Conservation (phyloP, 2,113 vertebrate genomes). For the Arenaria interpres region DNA sequence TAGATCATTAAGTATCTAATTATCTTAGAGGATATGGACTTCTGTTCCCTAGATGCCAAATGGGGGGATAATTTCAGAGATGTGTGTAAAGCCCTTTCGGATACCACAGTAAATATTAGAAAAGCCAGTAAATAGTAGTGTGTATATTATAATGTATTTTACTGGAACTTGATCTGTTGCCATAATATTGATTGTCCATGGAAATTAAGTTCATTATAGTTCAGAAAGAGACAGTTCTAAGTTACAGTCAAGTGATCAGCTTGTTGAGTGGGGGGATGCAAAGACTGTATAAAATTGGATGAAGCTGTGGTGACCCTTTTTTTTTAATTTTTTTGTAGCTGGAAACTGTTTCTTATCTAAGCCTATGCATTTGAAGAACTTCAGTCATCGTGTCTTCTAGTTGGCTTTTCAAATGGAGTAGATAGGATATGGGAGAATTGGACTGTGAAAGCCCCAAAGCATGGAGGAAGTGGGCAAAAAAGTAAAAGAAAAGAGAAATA, state of each 20-base stretch:
- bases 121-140: constrained; percentile 33
- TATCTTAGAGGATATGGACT: constrained; percentile 69
- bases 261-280: background rate
- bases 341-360: background rate
- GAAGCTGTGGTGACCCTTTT: background rate
- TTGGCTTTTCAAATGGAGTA: background rate
- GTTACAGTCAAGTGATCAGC: background rate
- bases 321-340: background rate
- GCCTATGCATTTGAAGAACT: background rate
- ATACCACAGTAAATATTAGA: constrained; percentile 50
- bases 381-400: background rate
- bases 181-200: background rate
- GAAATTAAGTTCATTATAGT: background rate
- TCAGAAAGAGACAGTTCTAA: background rate
- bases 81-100: background rate
- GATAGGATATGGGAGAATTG: background rate
- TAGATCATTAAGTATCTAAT: constrained; percentile 72
- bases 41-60: constrained; percentile 57
- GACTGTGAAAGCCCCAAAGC: background rate
- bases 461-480: background rate
- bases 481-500: background rate
- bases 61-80: constrained; percentile 25
- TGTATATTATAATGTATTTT: constrained; percentile 23
- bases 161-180: background rate
- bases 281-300: background rate